Evolutionary conservation across 2,888 invertebrate species (phyloP), one percentile per base, ranked within the genome.

Genomic region (Zygaena filipendulae): DNA sequence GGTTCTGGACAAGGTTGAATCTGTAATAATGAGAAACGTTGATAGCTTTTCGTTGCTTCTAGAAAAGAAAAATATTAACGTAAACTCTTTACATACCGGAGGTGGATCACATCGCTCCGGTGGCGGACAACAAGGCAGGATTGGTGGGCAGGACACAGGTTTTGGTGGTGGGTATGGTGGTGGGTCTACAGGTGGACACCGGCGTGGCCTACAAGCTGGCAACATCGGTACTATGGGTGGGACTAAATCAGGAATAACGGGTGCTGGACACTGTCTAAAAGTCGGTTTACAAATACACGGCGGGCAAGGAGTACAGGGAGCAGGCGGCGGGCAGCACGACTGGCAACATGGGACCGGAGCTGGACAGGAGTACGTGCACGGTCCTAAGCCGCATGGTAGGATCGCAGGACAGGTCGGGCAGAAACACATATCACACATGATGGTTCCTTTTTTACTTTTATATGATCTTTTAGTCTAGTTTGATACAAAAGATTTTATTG

Each of bases 101-200:
- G 77, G 67, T 29, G 64, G 71, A 45, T 77, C 62, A 44, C 77
- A 66, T 21, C 69, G 59, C 31, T 66, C 66, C 14, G 70, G 71
- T 4, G 70, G 74, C 18, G 71, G 74, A 28, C 70, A 68, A 40
- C 79, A 77, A 1, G 81, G 80, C 21, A 74, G 42, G 4, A 70
- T 58, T 18, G 77, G 79, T 2, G 77, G 77, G 26, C 61, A 71
- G 36, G 59, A 72, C 5, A 69, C 66, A 9, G 71, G 69, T 2
- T 40, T 39, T 1, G 70, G 66, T 6, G 63, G 59, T 1, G 62
- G 64, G 6, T 44, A 48, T 0, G 66, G 67, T 3, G 52, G 52
- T 1, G 66, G 64, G 3, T 69, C 68, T 19, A 44, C 45, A 1
- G 60, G 54, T 3, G 68, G 68, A 11, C 38, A 32, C 13, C 80